A percentile compares a stretch with the other conserved stretches of the same genome.
phyloP scores from a whole-genome alignment of 2,113 vertebrate genomes.

The Neolamprologus devosi region DNA sequence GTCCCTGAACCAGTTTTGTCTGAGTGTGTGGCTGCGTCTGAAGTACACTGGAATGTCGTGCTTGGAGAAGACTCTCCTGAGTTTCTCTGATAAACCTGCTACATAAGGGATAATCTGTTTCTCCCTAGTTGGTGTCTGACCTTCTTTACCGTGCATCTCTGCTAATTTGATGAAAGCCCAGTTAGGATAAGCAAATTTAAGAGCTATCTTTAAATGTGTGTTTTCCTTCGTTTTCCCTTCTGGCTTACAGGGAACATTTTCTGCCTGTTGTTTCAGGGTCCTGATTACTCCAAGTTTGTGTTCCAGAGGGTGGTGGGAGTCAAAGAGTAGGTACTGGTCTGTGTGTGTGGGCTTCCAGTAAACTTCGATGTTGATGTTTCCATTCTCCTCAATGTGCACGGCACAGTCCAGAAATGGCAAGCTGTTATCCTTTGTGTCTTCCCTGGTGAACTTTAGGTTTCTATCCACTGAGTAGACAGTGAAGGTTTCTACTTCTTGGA shows the following conservation, averaged over 20 bases:
- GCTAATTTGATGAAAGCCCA: background rate
- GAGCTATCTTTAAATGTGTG: background rate
- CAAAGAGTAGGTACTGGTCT: background rate
- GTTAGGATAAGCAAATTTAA: background rate
- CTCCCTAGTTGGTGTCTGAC: background rate
- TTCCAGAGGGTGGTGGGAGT: background rate
- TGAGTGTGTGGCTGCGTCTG: background rate
- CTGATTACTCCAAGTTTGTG: background rate
- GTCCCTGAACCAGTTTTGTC: background rate
- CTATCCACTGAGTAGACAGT: background rate
- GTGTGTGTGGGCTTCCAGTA: background rate
- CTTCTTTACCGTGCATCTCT: background rate
- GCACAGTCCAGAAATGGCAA: background rate
- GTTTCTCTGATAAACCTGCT: background rate
- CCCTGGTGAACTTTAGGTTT: background rate
- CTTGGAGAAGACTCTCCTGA: background rate
- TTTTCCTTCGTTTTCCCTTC: background rate
- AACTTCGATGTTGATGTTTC: background rate
- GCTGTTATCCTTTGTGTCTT: background rate
- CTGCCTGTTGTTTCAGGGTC: background rate
- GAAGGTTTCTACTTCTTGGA: background rate
- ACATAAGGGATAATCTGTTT: background rate
- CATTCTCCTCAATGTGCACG: background rate
- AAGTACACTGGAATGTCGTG: background rate
- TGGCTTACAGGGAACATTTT: background rate